Percentiles rank a stretch among this genome's conserved stretches.
Conservation (phyloP, 1,140 invertebrate species). For the Drosophila paulistorum region DNA sequence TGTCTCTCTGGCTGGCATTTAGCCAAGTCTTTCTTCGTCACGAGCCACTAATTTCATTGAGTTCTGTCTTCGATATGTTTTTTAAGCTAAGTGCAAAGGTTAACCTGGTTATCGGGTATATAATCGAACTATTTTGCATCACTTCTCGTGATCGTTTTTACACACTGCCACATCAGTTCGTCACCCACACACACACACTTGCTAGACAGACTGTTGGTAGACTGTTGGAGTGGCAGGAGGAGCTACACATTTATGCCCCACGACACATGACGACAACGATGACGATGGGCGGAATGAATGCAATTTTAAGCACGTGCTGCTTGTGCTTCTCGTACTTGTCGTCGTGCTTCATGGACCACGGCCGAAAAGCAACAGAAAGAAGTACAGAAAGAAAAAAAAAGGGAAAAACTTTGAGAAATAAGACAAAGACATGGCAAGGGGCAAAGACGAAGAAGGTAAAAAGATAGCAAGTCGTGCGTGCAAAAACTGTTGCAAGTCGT, state of each 20-base stretch:
- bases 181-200: background rate
- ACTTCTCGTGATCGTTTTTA: slow-evolving; percentile 3
- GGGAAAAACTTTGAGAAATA: background rate
- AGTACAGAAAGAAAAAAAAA: background rate
- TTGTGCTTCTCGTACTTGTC: slow-evolving; percentile 23
- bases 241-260: background rate
- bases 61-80: too few relatives aligned
- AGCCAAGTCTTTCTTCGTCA: too few relatives aligned
- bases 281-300: slow-evolving; percentile 51
- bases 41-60: too few relatives aligned
- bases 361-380: slow-evolving; percentile 40
- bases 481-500: slow-evolving; percentile 42
- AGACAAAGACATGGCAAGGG: background rate
- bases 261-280: background rate
- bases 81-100: too few relatives aligned
- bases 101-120: too few relatives aligned
- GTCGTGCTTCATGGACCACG: slow-evolving; percentile 65
- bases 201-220: background rate
- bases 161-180: background rate
- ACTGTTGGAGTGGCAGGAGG: background rate
- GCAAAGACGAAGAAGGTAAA: slow-evolving; percentile 3
- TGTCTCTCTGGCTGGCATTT: too few relatives aligned
- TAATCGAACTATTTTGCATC: background rate
- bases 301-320: slow-evolving; percentile 74
- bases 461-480: slow-evolving; percentile 48